phyloP scores from a whole-genome alignment of 1,140 invertebrate species.

The Papilio polyxenes region DNA sequence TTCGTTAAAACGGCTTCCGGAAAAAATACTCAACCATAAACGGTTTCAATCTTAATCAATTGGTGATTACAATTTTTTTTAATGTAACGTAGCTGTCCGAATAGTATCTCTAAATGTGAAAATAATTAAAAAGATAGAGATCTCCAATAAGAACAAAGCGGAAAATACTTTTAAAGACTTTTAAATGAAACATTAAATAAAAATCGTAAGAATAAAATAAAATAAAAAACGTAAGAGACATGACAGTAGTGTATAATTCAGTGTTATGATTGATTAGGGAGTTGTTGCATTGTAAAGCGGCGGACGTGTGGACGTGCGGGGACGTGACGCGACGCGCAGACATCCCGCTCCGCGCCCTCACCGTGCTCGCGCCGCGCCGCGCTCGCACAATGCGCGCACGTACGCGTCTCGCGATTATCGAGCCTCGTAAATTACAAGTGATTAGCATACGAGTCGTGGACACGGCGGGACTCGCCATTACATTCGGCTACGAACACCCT shows the following conservation, averaged over 20 bases:
- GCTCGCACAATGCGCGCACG: constrained; percentile 74
- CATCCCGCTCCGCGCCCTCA: constrained; percentile 64
- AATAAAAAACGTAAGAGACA: constrained; percentile 14
- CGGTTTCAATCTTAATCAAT: too few species aligned
- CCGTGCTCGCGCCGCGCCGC: constrained; percentile 69
- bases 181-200: background rate
- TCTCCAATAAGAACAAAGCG: background rate
- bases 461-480: constrained; percentile 71
- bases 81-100: background rate
- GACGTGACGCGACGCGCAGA: constrained; percentile 49
- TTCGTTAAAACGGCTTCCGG: background rate
- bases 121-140: background rate
- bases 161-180: background rate
- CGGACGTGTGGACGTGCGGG: constrained; percentile 46
- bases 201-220: constrained; percentile 12
- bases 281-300: constrained; percentile 58
- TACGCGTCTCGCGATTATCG: constrained; percentile 76
- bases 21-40: background rate
- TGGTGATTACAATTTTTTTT: background rate
- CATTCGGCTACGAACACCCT: constrained; percentile 68
- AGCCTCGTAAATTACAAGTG: constrained; percentile 74
- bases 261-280: constrained; percentile 61
- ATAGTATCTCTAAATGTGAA: background rate
- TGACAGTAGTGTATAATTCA: constrained; percentile 44
- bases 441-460: constrained; percentile 77